Evolutionary conservation across 2,797 vertebrate species (phyloP).

Genomic region (Discoglossus pictus): DNA sequence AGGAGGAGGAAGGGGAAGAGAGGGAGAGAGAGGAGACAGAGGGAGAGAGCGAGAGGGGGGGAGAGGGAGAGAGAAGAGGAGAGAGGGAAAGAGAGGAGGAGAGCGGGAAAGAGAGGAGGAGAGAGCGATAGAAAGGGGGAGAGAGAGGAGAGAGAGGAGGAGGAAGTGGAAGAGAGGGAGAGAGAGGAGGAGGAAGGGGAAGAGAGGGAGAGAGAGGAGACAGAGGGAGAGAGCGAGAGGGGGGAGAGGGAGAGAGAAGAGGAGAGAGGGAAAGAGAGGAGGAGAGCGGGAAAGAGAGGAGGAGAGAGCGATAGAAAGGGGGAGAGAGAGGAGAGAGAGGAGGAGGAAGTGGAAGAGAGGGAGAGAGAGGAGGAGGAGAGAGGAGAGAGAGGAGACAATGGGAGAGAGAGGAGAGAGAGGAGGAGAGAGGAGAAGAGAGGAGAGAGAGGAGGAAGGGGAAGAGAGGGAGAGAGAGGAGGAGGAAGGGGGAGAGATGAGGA

Average conservation of each 20-base stretch:
- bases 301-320: neutral
- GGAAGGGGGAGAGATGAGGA: too few relatives aligned
- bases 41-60: too few relatives aligned
- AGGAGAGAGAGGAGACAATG: too few relatives aligned
- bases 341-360: too few relatives aligned
- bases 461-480: too few relatives aligned
- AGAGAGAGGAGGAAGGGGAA: too few relatives aligned
- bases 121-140: neutral
- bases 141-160: neutral
- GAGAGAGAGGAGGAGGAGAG: neutral
- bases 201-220: neutral
- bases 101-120: neutral
- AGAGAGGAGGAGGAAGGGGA: neutral
- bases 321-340: neutral
- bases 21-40: neutral
- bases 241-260: neutral
- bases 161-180: neutral
- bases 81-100: neutral
- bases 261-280: neutral
- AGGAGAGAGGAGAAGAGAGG: too few relatives aligned
- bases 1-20: too few relatives aligned
- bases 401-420: too few relatives aligned
- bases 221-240: neutral
- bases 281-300: too few relatives aligned
- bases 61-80: neutral